Conservation (phyloP, 2,888 invertebrate species). For the Listrodromus nycthemerus region DNA sequence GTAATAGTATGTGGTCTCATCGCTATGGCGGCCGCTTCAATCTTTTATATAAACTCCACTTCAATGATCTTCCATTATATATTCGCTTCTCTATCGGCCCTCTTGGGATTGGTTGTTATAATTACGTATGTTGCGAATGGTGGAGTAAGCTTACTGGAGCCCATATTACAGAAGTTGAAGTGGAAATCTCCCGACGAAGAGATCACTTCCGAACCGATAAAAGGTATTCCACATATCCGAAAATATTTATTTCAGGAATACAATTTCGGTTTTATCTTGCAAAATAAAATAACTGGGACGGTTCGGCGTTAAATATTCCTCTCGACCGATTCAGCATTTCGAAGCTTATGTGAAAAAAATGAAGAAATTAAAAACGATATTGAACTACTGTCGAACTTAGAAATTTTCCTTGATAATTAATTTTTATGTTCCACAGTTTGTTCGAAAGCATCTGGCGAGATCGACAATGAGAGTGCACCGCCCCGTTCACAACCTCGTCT, state of each 20-base stretch:
- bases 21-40: constrained; percentile 87
- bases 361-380: too few relatives aligned
- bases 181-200: constrained; percentile 77
- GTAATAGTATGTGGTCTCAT: constrained; percentile 87
- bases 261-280: not conserved
- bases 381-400: too few relatives aligned
- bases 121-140: constrained; percentile 66
- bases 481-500: constrained; percentile 73
- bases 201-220: constrained; percentile 79
- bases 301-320: too few relatives aligned
- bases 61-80: constrained; percentile 87
- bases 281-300: not conserved
- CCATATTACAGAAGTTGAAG: constrained; percentile 78
- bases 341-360: too few relatives aligned
- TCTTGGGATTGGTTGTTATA: constrained; percentile 73
- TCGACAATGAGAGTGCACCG: constrained; percentile 87
- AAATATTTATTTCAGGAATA: not conserved
- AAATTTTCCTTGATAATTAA: not conserved
- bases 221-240: constrained; percentile 74
- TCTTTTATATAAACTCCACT: constrained; percentile 88
- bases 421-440: constrained; percentile 83
- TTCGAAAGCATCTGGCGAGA: constrained; percentile 88
- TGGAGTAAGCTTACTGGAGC: constrained; percentile 75
- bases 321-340: too few relatives aligned
- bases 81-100: constrained; percentile 86